These are phyloP conservation scores for Phortica magna DNA, from an alignment of 2,888 invertebrate species.

Conservation along the genomic window DNA sequence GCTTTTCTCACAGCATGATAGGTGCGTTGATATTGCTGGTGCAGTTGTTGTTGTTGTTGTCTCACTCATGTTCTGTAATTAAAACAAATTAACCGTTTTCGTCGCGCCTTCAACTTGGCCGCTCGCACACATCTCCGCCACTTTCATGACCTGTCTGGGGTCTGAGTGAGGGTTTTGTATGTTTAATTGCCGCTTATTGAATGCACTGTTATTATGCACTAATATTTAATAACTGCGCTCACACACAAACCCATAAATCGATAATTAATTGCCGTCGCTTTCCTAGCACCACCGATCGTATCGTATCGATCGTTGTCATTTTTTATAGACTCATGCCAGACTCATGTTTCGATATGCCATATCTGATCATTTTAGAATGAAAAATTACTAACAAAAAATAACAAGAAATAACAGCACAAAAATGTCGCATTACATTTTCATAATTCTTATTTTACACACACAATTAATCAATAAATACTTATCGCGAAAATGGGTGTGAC, in stretches of 20 bases:
- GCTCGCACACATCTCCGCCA: background rate
- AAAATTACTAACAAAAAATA: background rate
- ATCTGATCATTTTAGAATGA: background rate
- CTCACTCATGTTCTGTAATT: background rate
- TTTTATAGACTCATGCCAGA: background rate
- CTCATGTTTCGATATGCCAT: background rate
- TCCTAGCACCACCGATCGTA: too few relatives aligned
- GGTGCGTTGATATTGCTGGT: background rate
- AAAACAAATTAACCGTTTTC: conserved; percentile 6
- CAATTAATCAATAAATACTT: conserved; percentile 25
- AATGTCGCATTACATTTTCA: background rate
- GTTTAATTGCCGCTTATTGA: background rate
- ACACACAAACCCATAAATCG: background rate
- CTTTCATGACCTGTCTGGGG: background rate
- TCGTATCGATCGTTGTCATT: background rate
- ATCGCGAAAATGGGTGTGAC: conserved; percentile 27
- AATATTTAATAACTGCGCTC: conserved; percentile 4
- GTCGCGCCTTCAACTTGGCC: background rate
- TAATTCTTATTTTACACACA: conserved; percentile 4
- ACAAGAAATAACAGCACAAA: background rate
- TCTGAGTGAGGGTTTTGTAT: background rate
- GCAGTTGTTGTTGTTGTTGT: background rate
- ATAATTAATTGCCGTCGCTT: background rate
- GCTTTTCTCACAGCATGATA: background rate
- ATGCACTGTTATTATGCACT: conserved; percentile 6